Percentiles rank a stretch among this genome's conserved stretches.
Evolutionary conservation across 1,140 invertebrate genomes (phyloP).

Genomic region (Lysiphlebus fabarum): DNA sequence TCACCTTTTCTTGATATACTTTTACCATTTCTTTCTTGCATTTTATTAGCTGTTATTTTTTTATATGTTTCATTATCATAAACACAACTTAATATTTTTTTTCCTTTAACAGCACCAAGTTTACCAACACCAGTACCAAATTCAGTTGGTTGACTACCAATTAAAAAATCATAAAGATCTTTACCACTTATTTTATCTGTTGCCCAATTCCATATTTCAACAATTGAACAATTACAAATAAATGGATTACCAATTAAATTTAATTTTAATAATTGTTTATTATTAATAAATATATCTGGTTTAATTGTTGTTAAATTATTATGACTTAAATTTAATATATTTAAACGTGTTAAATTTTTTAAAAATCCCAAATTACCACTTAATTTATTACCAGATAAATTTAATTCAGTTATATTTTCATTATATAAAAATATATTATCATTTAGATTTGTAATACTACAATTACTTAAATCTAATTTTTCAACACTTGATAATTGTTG

Average conservation of each 20-base stretch:
- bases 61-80: constrained; percentile 61
- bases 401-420: constrained; percentile 63
- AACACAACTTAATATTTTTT: constrained; percentile 63
- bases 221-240: constrained; percentile 66
- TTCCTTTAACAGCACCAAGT: constrained; percentile 62
- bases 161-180: constrained; percentile 62
- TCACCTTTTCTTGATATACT: constrained; percentile 57
- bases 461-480: constrained; percentile 65
- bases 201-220: constrained; percentile 72
- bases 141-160: constrained; percentile 57
- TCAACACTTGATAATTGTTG: constrained; percentile 63
- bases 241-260: constrained; percentile 69
- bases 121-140: constrained; percentile 60
- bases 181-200: constrained; percentile 53
- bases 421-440: constrained; percentile 62
- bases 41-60: constrained; percentile 51
- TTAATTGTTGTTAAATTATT: constrained; percentile 64
- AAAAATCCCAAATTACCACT: constrained; percentile 58
- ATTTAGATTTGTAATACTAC: constrained; percentile 62
- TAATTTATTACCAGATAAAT: constrained; percentile 63
- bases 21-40: constrained; percentile 35
- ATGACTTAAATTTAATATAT: constrained; percentile 63
- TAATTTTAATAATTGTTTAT: constrained; percentile 59
- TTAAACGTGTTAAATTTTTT: constrained; percentile 58
- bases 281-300: constrained; percentile 56